phyloP scores from a whole-genome alignment of 2,113 vertebrate species.

The Equus przewalskii region DNA sequence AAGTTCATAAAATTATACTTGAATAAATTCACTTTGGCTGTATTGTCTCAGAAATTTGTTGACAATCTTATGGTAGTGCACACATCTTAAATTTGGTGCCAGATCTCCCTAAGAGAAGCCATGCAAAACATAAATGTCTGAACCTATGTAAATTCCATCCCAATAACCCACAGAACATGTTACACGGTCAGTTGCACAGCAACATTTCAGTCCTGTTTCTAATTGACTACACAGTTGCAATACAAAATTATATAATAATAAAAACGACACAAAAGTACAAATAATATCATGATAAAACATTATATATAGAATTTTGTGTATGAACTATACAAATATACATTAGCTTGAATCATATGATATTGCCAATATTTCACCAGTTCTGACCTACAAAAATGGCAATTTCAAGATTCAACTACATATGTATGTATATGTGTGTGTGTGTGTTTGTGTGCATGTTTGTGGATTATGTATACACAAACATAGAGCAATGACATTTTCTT shows the following conservation, averaged over 20 bases:
- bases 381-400: neutral
- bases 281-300: neutral
- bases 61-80: neutral
- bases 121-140: neutral
- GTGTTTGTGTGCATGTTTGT: neutral
- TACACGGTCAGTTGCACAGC: neutral
- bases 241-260: neutral
- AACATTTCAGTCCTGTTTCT: neutral
- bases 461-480: neutral
- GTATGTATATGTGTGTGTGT: neutral
- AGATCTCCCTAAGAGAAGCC: neutral
- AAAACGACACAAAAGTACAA: neutral
- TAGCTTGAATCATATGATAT: neutral
- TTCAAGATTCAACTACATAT: neutral
- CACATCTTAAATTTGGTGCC: neutral
- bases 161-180: neutral
- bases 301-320: neutral
- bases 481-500: neutral
- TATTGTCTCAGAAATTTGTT: neutral
- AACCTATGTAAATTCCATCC: neutral
- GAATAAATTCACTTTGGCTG: neutral
- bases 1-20: neutral
- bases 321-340: neutral
- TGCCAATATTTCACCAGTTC: neutral
- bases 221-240: neutral